Base-by-base conservation (phyloP, 2,797 vertebrate species). In the Pogoniulus pusillus region DNA sequence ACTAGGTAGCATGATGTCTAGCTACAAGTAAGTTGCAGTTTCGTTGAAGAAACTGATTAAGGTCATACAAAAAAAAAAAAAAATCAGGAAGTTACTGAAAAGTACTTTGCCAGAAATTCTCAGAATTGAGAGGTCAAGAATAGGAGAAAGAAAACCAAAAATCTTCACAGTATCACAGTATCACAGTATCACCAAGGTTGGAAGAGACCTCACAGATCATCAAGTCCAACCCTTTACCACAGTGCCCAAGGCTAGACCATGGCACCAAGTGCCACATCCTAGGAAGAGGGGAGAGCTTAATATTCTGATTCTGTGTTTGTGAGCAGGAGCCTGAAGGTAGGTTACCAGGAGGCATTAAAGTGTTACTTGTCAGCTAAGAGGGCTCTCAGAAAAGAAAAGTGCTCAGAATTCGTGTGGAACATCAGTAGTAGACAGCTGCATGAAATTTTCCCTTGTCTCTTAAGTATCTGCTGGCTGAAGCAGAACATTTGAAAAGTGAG, bases 241-340 rank as follows among this genome's bases (percentile, higher is more conserved):
- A n/a, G n/a, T n/a, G n/a, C n/a, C n/a, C n/a, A n/a, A n/a, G n/a
- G n/a, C n/a, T n/a, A n/a, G n/a, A n/a, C n/a, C n/a, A n/a, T n/a
- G n/a, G n/a, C n/a, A n/a, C n/a, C n/a, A n/a, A n/a, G n/a, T n/a
- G n/a, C n/a, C n/a, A n/a, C n/a, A n/a, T n/a, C 45, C 14, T 20
- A 1, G 0, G 3, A 7, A 63, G 19, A 30, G 1, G 8, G 5
- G 5, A 63, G 19, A 39, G 2, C 16, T 10, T 32, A 76, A 53
- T 6, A 17, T 13, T 63, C 24, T 37, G 34, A 32, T 58, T 62
- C 8, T 41, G 30, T 9, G 4, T 60, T 57, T 41, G 8, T n/a
- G 23, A 84, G 37, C 29, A 62, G 37, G 45, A 66, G 43, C 12
- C 35, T 37, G 51, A 62, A 51, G 29, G 12, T 11, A 12, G 3